Conservation (phyloP, 2,113 vertebrate species). For the Periophthalmodon schlosseri region DNA sequence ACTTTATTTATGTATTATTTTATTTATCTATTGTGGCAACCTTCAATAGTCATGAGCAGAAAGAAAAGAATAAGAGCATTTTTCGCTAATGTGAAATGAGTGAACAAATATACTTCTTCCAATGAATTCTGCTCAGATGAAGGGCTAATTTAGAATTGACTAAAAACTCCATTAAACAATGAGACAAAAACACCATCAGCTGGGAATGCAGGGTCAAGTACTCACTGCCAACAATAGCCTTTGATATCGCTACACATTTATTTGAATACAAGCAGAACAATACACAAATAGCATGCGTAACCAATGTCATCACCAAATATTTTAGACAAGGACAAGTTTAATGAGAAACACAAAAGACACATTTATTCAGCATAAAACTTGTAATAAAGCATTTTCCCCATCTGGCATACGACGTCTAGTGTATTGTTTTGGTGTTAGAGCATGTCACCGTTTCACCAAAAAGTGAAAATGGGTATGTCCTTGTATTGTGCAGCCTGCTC, state of each 20-base stretch:
- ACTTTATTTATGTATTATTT: no score
- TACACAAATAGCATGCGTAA: slow-evolving; percentile 11
- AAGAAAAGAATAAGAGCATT: no score
- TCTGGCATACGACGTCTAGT: neutral
- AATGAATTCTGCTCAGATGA: neutral
- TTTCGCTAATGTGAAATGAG: no score
- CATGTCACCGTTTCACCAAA: neutral
- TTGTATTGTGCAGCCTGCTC: neutral
- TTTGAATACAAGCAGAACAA: slow-evolving; percentile 5
- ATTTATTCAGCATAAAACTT: neutral
- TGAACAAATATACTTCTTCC: no score
- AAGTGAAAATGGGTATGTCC: neutral
- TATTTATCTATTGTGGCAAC: no score
- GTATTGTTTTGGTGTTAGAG: neutral
- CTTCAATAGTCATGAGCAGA: no score
- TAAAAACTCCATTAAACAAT: slow-evolving; percentile 1
- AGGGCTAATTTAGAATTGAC: neutral
- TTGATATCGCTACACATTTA: slow-evolving; percentile 13
- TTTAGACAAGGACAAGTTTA: slow-evolving; percentile 5
- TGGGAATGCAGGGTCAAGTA: neutral
- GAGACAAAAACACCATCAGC: neutral
- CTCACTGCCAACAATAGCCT: neutral
- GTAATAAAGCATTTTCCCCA: neutral
- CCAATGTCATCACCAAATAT: slow-evolving; percentile 6
- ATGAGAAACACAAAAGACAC: neutral